A percentile compares a stretch with the other conserved stretches of the same genome.
These are phyloP conservation scores for Gallinago stenura DNA, from an alignment of 2,797 vertebrate species.

Conservation along the genomic window DNA sequence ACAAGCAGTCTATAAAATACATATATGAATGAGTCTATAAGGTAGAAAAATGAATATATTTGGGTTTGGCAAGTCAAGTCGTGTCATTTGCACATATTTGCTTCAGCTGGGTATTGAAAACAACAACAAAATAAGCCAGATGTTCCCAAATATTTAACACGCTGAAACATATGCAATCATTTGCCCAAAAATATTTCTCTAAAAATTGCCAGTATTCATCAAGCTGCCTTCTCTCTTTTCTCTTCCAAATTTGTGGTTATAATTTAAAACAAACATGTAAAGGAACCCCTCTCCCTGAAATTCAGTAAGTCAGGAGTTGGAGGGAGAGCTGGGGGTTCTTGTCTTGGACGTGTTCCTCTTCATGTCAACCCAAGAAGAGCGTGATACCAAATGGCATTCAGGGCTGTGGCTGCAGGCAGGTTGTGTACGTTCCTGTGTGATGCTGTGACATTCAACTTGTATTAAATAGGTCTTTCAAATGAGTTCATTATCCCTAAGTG, in stretches of 20 bases:
- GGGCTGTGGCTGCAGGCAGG: not conserved
- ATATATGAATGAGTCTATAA: not conserved
- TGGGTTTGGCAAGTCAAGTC: not conserved
- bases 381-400: not conserved
- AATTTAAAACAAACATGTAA: slow-evolving; percentile 48
- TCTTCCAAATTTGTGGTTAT: slow-evolving; percentile 51
- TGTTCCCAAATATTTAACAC: slow-evolving; percentile 42
- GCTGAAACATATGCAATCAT: slow-evolving; percentile 1
- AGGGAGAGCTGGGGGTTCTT: not conserved
- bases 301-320: not conserved
- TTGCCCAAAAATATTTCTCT: slow-evolving; percentile 26
- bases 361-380: not conserved
- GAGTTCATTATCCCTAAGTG: not conserved
- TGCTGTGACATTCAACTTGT: not conserved
- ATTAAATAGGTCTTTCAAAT: not conserved
- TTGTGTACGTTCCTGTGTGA: not conserved
- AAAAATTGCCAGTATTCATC: slow-evolving; percentile 40
- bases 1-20: not conserved
- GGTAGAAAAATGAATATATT: not conserved
- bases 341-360: not conserved
- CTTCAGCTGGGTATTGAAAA: slow-evolving; percentile 21
- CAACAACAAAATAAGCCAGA: slow-evolving; percentile 20
- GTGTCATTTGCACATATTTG: slow-evolving; percentile 28
- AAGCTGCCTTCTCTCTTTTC: slow-evolving; percentile 35
- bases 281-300: slow-evolving; percentile 38